Percentiles rank a stretch among this genome's conserved stretches.
phyloP scores from a whole-genome alignment of 2,797 vertebrate species.

The Lagocephalus sceleratus region DNA sequence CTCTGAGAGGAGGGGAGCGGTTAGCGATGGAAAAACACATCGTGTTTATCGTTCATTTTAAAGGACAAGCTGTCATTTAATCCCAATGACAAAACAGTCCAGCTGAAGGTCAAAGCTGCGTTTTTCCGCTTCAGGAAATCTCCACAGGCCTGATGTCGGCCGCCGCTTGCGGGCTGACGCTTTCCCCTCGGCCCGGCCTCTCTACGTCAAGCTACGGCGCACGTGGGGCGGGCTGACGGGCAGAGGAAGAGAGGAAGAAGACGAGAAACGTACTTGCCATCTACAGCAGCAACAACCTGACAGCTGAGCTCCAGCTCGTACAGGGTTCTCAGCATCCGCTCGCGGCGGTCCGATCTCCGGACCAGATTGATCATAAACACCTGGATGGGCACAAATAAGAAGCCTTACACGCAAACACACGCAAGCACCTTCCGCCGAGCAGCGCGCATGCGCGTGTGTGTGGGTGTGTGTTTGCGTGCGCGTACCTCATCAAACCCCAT shows the following conservation, averaged over 20 bases:
- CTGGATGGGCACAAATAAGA: conserved; percentile 64
- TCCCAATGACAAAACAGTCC: not conserved
- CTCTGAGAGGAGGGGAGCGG: conserved; percentile 63
- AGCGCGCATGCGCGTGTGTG: conserved; percentile 6
- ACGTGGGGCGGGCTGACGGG: conserved; percentile 24
- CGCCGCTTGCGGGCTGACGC: conserved; percentile 27
- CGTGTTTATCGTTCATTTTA: too few species aligned
- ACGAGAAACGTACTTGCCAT: conserved; percentile 84
- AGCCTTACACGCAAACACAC: conserved; percentile 17
- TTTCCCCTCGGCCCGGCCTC: conserved; percentile 37
- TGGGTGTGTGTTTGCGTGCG: conserved; percentile 2
- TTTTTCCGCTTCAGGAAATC: not conserved
- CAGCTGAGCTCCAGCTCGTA: conserved; percentile 81
- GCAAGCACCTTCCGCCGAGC: not conserved
- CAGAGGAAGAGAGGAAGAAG: conserved; percentile 20
- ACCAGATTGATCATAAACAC: conserved; percentile 92
- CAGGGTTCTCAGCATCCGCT: conserved; percentile 82
- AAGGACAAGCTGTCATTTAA: not conserved
- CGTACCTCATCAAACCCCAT: conserved; percentile 96
- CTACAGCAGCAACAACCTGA: conserved; percentile 83
- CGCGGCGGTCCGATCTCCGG: conserved; percentile 78
- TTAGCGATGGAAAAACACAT: not conserved
- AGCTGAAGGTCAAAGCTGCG: not conserved
- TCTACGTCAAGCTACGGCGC: conserved; percentile 27
- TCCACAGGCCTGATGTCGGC: not conserved